phyloP scores from a whole-genome alignment of 2,888 invertebrate genomes.

The Aradus depressus region DNA sequence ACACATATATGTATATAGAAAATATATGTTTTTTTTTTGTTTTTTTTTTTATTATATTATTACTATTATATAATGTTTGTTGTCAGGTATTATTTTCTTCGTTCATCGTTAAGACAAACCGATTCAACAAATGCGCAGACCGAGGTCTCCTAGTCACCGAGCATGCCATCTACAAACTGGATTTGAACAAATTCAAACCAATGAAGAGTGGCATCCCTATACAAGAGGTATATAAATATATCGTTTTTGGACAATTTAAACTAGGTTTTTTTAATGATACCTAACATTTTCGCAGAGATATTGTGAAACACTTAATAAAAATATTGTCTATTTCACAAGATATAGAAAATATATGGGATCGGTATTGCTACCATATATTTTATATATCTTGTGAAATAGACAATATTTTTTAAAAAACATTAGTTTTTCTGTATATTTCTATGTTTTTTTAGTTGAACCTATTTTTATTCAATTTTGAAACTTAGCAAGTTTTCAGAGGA shows the following conservation, averaged over 20 bases:
- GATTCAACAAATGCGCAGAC: conserved; percentile 68
- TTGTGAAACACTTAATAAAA: no score
- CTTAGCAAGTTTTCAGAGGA: no score
- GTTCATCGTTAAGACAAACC: conserved; percentile 57
- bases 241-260: neutral
- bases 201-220: conserved; percentile 76
- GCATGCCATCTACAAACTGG: conserved; percentile 73
- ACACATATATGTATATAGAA: no score
- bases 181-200: conserved; percentile 72
- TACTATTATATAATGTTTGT: neutral
- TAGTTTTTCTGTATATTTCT: neutral
- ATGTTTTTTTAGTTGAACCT: no score
- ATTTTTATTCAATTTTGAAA: no score
- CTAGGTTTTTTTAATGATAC: conserved; percentile 18
- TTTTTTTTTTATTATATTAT: neutral
- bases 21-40: no score
- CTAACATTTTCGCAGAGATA: neutral
- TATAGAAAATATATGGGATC: neutral
- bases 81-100: conserved; percentile 51
- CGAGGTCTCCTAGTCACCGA: conserved; percentile 83
- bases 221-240: conserved; percentile 46
- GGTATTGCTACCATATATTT: no score
- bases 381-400: no score
- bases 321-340: no score
- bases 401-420: no score